Evolutionary conservation across 2,113 vertebrate species (phyloP).

Genomic region (Aramus guarauna): DNA sequence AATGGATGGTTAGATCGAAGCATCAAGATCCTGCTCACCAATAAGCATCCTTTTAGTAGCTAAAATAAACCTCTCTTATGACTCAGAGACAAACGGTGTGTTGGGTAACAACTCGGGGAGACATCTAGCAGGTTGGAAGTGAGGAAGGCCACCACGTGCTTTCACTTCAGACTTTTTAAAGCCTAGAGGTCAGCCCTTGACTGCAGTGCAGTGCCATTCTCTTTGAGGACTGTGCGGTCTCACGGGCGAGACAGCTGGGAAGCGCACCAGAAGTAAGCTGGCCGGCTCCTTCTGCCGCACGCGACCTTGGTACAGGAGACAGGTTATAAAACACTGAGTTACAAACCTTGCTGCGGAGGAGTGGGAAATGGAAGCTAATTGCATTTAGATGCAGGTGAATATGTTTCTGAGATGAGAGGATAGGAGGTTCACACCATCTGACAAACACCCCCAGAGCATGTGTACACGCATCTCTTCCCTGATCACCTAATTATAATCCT

Average conservation of each 20-base stretch:
- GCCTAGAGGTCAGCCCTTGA: background rate
- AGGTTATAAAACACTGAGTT: background rate
- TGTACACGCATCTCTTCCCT: background rate
- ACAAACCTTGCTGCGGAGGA: background rate
- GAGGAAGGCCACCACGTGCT: background rate
- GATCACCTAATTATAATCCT: background rate
- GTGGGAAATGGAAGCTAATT: background rate
- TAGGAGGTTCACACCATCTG: conserved; percentile 5
- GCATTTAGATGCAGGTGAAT: conserved; percentile 19
- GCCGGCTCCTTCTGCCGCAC: background rate
- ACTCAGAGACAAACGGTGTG: background rate
- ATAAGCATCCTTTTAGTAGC: background rate
- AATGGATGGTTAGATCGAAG: background rate
- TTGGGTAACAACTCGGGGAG: background rate
- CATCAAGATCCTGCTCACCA: background rate
- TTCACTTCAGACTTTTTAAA: background rate
- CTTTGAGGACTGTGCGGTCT: background rate
- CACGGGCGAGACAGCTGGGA: background rate
- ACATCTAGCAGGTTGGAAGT: background rate
- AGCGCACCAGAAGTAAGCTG: background rate
- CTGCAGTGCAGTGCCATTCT: background rate
- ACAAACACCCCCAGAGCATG: conserved; percentile 4
- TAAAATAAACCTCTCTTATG: conserved; percentile 18
- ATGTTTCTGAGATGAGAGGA: background rate
- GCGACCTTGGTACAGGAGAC: background rate